A percentile compares a stretch with the other conserved stretches of the same genome.
These are phyloP conservation scores for Gulo gulo DNA, from an alignment of 2,113 vertebrate genomes.

Conservation along the genomic window DNA sequence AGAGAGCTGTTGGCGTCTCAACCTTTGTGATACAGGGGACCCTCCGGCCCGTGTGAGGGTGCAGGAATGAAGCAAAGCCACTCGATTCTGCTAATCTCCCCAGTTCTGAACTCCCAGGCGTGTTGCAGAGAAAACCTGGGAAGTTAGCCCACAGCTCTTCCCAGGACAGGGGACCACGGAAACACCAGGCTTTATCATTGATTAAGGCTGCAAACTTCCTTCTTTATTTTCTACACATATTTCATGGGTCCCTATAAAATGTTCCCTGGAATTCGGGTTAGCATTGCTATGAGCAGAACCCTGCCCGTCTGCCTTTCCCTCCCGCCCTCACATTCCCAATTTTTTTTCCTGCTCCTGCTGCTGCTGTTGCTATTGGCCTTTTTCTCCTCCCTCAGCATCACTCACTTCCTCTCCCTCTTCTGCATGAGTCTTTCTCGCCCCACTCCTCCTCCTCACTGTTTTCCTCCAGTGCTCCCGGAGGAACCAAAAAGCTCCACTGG, in stretches of 20 bases:
- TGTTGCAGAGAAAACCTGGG: background rate
- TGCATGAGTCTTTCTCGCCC: slow-evolving; percentile 27
- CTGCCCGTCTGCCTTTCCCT: slow-evolving; percentile 27
- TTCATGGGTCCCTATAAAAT: slow-evolving; percentile 35
- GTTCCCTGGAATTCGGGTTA: background rate
- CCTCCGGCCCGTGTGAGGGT: background rate
- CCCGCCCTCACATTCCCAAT: background rate
- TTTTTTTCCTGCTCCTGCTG: background rate
- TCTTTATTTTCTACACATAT: slow-evolving; percentile 24
- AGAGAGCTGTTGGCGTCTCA: background rate
- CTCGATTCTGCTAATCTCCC: background rate
- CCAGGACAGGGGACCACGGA: background rate
- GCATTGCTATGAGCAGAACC: background rate
- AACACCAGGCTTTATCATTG: background rate
- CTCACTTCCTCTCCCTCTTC: slow-evolving; percentile 58
- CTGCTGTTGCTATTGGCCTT: background rate
- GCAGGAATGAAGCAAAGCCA: background rate
- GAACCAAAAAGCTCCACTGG: background rate
- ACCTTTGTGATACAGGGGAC: background rate
- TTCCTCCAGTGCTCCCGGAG: slow-evolving; percentile 29
- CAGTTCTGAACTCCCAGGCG: background rate
- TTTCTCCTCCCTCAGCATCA: slow-evolving; percentile 43
- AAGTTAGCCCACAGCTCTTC: background rate
- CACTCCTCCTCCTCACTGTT: slow-evolving; percentile 58
- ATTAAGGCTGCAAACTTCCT: slow-evolving; percentile 1